Evolutionary conservation across 2,113 vertebrate genomes (phyloP).

Genomic region (Neofelis nebulosa): DNA sequence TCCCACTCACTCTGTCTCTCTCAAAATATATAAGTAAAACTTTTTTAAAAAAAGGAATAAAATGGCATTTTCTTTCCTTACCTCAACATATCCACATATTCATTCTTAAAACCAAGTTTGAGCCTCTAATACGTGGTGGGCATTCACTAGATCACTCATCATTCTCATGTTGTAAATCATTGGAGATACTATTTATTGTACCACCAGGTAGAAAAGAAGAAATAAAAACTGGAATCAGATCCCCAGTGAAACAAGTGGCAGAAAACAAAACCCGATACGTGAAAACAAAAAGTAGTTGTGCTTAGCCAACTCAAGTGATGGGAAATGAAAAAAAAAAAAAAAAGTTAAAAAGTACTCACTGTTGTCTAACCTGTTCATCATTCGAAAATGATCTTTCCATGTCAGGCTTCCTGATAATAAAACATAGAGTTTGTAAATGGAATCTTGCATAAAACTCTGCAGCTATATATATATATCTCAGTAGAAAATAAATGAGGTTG

Average conservation of each 20-base stretch:
- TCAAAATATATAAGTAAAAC: too few relatives aligned
- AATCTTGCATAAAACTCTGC: conserved; percentile 75
- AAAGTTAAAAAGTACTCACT: background rate
- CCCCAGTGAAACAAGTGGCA: background rate
- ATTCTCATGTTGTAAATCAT: background rate
- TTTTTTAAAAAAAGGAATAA: background rate
- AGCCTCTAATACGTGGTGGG: background rate
- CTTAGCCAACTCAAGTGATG: conserved; percentile 18
- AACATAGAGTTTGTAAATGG: conserved; percentile 52
- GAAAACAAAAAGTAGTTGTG: background rate
- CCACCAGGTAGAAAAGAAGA: background rate
- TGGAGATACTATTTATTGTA: background rate
- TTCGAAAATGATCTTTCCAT: conserved; percentile 70
- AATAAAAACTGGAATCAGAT: background rate
- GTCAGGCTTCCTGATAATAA: conserved; percentile 71
- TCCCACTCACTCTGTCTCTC: too few relatives aligned
- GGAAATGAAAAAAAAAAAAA: conserved; percentile 53
- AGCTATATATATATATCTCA: conserved; percentile 46
- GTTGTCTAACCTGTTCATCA: conserved; percentile 51
- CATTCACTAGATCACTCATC: background rate
- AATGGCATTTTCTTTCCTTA: background rate
- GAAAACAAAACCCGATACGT: background rate
- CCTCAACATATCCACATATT: background rate
- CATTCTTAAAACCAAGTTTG: background rate
- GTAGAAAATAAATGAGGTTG: conserved; percentile 78